Evolutionary conservation across 2,888 invertebrate genomes (phyloP), one percentile per base, ranked within the genome.

Genomic region (Andrena bicolor): DNA sequence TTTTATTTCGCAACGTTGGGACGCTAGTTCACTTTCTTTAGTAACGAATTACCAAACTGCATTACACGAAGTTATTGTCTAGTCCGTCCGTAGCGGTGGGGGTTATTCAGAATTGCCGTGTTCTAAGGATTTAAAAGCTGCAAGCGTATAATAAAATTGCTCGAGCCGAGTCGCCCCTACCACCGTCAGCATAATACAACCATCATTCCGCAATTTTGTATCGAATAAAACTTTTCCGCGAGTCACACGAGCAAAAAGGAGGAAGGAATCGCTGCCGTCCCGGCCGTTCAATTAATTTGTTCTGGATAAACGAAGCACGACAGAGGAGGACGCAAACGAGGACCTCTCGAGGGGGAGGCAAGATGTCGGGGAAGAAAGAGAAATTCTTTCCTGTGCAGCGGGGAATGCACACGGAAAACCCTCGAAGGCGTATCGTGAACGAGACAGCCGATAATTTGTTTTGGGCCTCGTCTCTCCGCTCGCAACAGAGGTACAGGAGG

Each of bases 391-490:
- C 61, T 66, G 56, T 56, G 66, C 32, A 69, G 61, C 60, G 48
- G 49, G 10, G 48, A 65, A 74, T 88, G 69, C 75, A 69, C 68
- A 72, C 68, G 66, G 30, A 58, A 76, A 71, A 79, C 66, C 76
- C 79, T 82, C 80, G 76, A 77, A 79, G 60, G 74, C 80, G 83
- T 85, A 85, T 81, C 82, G 84, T 64, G 83, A 89, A 80, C 75
- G 73, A 86, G 84, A 76, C 81, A 83, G 80, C 78, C 86, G 85
- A 88, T 88, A 90, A 91, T 88, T 91, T 89, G 88, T 90, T 89
- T 85, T 84, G 76, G 80, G 82, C 83, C 82, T 85, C 77, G 72
- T 79, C 82, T 82, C 58, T 69, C 83, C 41, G 74, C 78, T 80
- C 74, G 74, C 72, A 74, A 65, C 82, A 80, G 76, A 80, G 69